Percentiles rank a stretch among this genome's conserved stretches.
phyloP scores from a whole-genome alignment of 2,888 invertebrate genomes.

The Clistopyga incitator region DNA sequence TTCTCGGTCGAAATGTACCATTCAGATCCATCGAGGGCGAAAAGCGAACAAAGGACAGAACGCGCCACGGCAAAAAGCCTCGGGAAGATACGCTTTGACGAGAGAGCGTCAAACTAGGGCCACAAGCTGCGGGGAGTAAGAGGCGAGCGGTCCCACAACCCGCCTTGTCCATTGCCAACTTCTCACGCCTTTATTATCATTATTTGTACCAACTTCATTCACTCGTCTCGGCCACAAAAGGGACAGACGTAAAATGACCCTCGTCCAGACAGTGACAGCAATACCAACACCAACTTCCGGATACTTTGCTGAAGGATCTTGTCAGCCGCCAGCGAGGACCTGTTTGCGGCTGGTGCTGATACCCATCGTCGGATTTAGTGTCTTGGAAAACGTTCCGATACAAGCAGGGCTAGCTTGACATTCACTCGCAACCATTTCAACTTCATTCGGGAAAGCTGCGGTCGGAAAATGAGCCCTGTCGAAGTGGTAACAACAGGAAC shows the following conservation, averaged over 20 bases:
- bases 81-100: constrained; percentile 65
- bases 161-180: constrained; percentile 43
- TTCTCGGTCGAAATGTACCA: constrained; percentile 44
- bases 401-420: too few species aligned
- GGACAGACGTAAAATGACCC: constrained; percentile 53
- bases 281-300: background rate
- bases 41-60: constrained; percentile 60
- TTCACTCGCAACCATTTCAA: too few species aligned
- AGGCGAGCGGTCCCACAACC: constrained; percentile 44
- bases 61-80: constrained; percentile 65
- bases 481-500: constrained; percentile 11
- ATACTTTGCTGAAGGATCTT: constrained; percentile 39
- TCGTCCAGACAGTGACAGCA: constrained; percentile 34
- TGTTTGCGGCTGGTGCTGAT: constrained; percentile 1
- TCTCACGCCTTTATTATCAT: constrained; percentile 48
- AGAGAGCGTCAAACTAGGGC: constrained; percentile 30
- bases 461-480: constrained; percentile 59
- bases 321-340: constrained; percentile 8
- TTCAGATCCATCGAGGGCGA: constrained; percentile 47
- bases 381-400: background rate
- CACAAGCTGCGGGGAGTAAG: constrained; percentile 13
- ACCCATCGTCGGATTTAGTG: background rate
- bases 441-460: too few species aligned
- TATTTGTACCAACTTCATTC: constrained; percentile 44
- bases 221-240: background rate